A percentile compares a stretch with the other conserved stretches of the same genome.
phyloP scores from a whole-genome alignment of 2,113 vertebrate genomes.

The Lota lota region DNA sequence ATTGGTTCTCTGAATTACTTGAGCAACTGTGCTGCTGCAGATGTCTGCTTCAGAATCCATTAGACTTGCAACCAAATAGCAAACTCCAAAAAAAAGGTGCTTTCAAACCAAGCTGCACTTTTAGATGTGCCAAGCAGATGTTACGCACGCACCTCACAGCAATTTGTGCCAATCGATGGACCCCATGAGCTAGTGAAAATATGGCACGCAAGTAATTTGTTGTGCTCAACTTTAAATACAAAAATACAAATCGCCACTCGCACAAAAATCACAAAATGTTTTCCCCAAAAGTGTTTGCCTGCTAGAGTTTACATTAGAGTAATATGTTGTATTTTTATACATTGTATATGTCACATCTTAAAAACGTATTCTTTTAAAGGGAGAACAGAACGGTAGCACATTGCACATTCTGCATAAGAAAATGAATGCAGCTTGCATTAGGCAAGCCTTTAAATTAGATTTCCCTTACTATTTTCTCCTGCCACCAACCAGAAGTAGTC shows the following conservation, averaged over 20 bases:
- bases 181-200: slow-evolving; percentile 48
- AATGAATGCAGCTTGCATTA: no score
- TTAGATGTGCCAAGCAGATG: slow-evolving; percentile 62
- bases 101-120: slow-evolving; percentile 35
- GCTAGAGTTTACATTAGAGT: no score
- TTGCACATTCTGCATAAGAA: no score
- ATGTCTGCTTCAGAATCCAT: slow-evolving; percentile 32
- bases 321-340: no score
- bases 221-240: slow-evolving; percentile 26
- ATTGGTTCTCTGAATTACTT: slow-evolving; percentile 29
- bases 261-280: no score
- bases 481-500: no score
- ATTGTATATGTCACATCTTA: no score
- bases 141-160: slow-evolving; percentile 49
- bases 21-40: slow-evolving; percentile 17
- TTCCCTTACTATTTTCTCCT: no score
- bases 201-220: slow-evolving; percentile 41
- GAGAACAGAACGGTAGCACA: no score
- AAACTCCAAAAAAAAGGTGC: slow-evolving; percentile 36
- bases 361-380: no score
- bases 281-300: no score
- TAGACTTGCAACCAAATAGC: slow-evolving; percentile 24
- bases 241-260: background rate
- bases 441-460: no score
- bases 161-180: slow-evolving; percentile 51